phyloP scores from a whole-genome alignment of 2,888 invertebrate species.

The Chrysotoxum bicinctum region DNA sequence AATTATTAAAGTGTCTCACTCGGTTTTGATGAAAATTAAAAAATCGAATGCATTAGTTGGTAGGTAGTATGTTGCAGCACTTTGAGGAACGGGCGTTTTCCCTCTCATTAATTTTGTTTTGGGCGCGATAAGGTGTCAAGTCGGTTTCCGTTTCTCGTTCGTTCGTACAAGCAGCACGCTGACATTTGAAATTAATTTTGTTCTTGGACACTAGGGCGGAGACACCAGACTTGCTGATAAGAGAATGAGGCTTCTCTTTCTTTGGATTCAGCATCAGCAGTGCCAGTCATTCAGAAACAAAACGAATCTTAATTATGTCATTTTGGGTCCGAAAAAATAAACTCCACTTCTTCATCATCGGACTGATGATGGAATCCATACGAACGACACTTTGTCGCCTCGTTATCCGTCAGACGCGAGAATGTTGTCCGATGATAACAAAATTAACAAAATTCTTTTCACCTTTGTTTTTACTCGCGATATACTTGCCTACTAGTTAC shows the following conservation, averaged over 20 bases:
- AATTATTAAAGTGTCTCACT: constrained; percentile 68
- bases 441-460: constrained; percentile 30
- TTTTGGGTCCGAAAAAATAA: constrained; percentile 24
- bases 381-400: constrained; percentile 66
- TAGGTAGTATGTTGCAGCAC: neutral
- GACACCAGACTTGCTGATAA: constrained; percentile 44
- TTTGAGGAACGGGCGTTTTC: neutral
- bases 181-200: constrained; percentile 71
- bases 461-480: neutral
- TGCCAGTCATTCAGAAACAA: constrained; percentile 41
- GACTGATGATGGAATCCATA: neutral
- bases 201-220: constrained; percentile 29
- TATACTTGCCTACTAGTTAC: too few species aligned
- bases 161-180: constrained; percentile 16
- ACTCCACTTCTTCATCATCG: constrained; percentile 31
- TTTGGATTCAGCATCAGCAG: neutral
- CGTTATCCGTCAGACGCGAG: constrained; percentile 70
- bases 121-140: constrained; percentile 62
- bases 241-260: constrained; percentile 15
- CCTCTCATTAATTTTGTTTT: constrained; percentile 65
- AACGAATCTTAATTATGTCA: constrained; percentile 70
- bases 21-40: neutral
- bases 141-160: constrained; percentile 54
- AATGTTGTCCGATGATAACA: constrained; percentile 60
- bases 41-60: constrained; percentile 64